Conservation (phyloP, 2,888 invertebrate species). For the Tenthredo scrophulariae region DNA sequence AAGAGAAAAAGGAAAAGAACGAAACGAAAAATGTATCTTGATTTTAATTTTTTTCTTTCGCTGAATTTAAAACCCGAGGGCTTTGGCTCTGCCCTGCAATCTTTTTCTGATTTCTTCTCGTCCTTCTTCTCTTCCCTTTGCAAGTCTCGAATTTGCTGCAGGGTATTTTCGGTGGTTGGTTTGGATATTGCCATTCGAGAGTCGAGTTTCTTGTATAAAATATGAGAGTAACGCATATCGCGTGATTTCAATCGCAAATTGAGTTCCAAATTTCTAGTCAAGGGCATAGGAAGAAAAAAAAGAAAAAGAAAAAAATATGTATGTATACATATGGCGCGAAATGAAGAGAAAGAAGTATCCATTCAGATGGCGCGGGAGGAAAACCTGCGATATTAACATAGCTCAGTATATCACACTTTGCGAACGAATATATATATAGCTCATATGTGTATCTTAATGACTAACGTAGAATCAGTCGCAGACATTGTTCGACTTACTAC, state of each 20-base stretch:
- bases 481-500: not conserved
- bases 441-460: not conserved
- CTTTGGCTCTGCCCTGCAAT: not conserved
- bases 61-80: not conserved
- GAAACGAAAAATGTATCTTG: not conserved
- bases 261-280: constrained; percentile 9
- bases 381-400: not conserved
- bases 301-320: not conserved
- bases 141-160: not conserved
- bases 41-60: not conserved
- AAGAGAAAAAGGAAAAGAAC: not conserved
- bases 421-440: constrained; percentile 8
- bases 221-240: not conserved
- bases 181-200: not conserved
- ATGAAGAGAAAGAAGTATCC: not conserved
- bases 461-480: not conserved
- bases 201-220: not conserved
- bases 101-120: not conserved
- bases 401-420: not conserved
- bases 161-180: constrained; percentile 11
- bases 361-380: not conserved
- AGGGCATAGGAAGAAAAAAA: not conserved
- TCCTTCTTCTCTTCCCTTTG: not conserved
- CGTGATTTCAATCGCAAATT: not conserved
- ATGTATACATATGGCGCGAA: not conserved